A percentile compares a stretch with the other conserved stretches of the same genome.
These are phyloP conservation scores for Acrocera orbiculus DNA, from an alignment of 2,888 invertebrate species.

Conservation along the genomic window DNA sequence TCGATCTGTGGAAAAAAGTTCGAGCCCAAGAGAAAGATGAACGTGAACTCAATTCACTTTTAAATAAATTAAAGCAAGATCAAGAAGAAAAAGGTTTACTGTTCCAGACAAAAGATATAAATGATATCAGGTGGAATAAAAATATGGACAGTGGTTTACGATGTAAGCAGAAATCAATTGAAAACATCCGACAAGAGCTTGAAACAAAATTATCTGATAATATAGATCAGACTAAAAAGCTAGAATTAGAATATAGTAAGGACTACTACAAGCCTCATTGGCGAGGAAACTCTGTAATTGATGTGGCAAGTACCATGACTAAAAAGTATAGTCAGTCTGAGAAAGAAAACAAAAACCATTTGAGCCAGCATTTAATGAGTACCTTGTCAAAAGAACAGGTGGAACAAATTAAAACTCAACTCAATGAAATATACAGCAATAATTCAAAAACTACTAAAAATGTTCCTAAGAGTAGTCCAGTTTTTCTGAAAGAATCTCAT, in stretches of 20 bases:
- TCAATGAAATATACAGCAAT: conserved; percentile 63
- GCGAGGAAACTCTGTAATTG: conserved; percentile 67
- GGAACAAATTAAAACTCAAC: conserved; percentile 56
- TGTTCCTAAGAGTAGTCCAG: conserved; percentile 20
- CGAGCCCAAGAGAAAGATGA: conserved; percentile 64
- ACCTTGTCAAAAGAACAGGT: conserved; percentile 73
- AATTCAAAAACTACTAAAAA: no score
- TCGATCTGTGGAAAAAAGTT: conserved; percentile 71
- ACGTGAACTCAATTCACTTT: conserved; percentile 58
- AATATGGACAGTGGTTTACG: conserved; percentile 58
- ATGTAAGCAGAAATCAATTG: conserved; percentile 72
- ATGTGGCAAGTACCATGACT: conserved; percentile 55
- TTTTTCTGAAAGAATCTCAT: conserved; percentile 18
- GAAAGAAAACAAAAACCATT: conserved; percentile 36
- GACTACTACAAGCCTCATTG: conserved; percentile 66
- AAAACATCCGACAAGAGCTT: conserved; percentile 64
- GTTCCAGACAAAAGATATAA: conserved; percentile 57
- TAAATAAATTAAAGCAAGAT: conserved; percentile 55
- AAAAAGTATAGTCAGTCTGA: conserved; percentile 37
- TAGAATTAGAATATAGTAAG: conserved; percentile 34
- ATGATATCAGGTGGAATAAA: conserved; percentile 58
- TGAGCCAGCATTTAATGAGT: conserved; percentile 64
- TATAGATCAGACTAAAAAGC: conserved; percentile 31
- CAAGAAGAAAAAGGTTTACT: conserved; percentile 71
- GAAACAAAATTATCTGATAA: conserved; percentile 42